These are phyloP conservation scores for Oncorhynchus mykiss DNA, from an alignment of 2,113 vertebrate species.

Conservation along the genomic window DNA sequence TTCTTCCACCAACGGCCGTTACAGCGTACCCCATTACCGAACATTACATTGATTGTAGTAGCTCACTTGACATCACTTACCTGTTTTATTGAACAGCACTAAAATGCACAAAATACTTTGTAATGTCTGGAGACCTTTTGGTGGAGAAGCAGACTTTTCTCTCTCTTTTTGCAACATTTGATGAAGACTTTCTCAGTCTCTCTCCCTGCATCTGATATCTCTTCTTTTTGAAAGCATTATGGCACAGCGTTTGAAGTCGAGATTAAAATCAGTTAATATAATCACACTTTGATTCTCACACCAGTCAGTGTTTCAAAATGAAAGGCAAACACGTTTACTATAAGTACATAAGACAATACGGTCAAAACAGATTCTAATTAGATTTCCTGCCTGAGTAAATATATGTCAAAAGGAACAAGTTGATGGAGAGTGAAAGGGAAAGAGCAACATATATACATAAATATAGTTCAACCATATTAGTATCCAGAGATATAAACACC, in stretches of 20 bases:
- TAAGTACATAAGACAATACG: constrained; percentile 45
- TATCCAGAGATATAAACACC: constrained; percentile 16
- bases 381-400: constrained; percentile 36
- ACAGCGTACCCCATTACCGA: too few relatives aligned
- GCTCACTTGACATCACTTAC: too few relatives aligned
- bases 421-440: background rate
- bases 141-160: constrained; percentile 1
- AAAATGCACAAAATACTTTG: background rate
- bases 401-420: constrained; percentile 14
- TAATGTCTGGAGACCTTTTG: background rate
- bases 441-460: background rate
- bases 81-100: background rate
- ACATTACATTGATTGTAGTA: too few relatives aligned
- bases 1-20: too few relatives aligned
- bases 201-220: constrained; percentile 32
- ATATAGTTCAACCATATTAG: background rate
- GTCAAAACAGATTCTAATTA: constrained; percentile 57
- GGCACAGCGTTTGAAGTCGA: constrained; percentile 45
- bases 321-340: constrained; percentile 53
- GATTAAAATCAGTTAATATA: constrained; percentile 61
- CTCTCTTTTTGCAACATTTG: constrained; percentile 9
- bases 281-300: constrained; percentile 42
- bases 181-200: constrained; percentile 5
- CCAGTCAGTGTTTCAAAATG: constrained; percentile 42
- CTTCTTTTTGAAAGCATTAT: constrained; percentile 32